Evolutionary conservation across 1,140 invertebrate species (phyloP), one percentile per base, ranked within the genome.

Genomic region (Sminthurinus signatus): DNA sequence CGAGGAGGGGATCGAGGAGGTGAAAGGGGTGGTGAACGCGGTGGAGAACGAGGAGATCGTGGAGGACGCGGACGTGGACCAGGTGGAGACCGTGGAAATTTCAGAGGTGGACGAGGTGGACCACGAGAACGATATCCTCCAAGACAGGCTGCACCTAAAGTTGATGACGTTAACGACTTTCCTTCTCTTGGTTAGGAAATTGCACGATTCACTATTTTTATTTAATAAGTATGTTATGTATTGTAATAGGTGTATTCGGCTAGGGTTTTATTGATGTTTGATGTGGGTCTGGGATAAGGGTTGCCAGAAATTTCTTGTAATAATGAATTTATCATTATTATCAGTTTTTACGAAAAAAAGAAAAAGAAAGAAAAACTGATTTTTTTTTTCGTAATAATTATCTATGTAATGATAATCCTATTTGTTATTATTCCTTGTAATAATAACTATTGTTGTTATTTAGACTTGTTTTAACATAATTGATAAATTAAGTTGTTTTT

Each of bases 81-180:
- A 17, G 60, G 71, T 32, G 63, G 65, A 68, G 44, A 27, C 64
- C 32, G 59, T 50, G n/a, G n/a, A n/a, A n/a, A n/a, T n/a, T n/a
- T n/a, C n/a, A n/a, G n/a, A n/a, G 14, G 32, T 46, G 15, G 32
- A 36, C 5, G 32, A 36, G 15, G 32, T 8, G 5, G n/a, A n/a
- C n/a, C n/a, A n/a, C 32, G 15, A 15, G 32, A 36, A 8, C 32
- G 32, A 36, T 36, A 31, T 54, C 17, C 28, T 31, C 28, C 51
- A 27, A 56, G 54, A 23, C 54, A 84, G 69, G 79, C 85, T 67
- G 91, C 91, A 74, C 93, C 93, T 23, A 93, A 93, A 77, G 90
- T 96, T 55, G 91, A 95, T 76, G 92, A 96, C 79, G 92, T 92
- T 80, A 86, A 88, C 75, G 92, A 94, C 80, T 96, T 96, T 79